Evolutionary conservation across 2,113 vertebrate species (phyloP).

Genomic region (Microtus oregoni): DNA sequence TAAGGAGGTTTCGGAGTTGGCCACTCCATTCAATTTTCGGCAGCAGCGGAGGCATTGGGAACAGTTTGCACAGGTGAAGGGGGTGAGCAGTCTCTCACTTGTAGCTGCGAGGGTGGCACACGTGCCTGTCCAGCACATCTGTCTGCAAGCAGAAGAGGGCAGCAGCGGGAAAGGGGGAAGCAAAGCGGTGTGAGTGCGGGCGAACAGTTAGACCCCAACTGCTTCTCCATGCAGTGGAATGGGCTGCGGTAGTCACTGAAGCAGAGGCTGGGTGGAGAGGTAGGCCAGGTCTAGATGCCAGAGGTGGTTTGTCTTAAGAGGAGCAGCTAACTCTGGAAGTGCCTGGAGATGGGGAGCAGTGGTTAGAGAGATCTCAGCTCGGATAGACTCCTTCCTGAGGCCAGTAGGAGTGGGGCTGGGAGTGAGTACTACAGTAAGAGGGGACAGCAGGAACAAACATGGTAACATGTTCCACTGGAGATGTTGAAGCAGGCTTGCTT

Average conservation of each 20-base stretch:
- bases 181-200: background rate
- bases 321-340: background rate
- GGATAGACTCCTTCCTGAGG: too few species aligned
- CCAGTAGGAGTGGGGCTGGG: too few species aligned
- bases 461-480: too few species aligned
- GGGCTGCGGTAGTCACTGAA: too few species aligned
- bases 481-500: background rate
- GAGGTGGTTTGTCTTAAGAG: background rate
- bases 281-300: background rate
- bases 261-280: background rate
- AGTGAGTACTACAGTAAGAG: background rate
- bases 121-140: background rate
- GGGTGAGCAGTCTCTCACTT: background rate
- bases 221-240: too few species aligned
- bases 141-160: background rate
- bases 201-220: background rate
- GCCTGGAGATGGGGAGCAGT: background rate
- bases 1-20: background rate
- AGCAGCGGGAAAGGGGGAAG: background rate
- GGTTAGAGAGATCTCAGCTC: background rate
- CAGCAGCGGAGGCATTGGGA: background rate
- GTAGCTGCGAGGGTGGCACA: background rate
- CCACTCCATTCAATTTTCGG: background rate
- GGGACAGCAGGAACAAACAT: background rate
- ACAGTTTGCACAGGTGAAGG: background rate